Evolutionary conservation across 92 coral and sea anemone species (phyloP), one percentile per base, ranked within the genome.

Genomic region (Hydrozoanthus gracilis): DNA sequence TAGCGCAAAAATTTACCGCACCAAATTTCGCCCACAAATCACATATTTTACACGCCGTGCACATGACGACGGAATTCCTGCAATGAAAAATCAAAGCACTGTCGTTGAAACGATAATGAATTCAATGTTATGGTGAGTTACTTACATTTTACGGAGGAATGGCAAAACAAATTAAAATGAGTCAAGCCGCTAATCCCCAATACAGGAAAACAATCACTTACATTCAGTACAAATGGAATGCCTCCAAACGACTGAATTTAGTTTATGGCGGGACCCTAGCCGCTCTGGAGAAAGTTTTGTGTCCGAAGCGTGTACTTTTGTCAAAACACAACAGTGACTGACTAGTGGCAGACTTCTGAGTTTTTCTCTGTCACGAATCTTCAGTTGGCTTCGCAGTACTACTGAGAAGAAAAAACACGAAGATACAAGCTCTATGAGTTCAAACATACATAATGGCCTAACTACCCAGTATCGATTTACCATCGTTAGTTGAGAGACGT

Each of bases 141-240:
- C 85, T 80, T 80, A 80, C 85, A 80, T 65, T 67, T 44, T 67
- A 48, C 11, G 61, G 62, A 80, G 35, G 74, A 64, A 80, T 80
- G 85, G 85, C 85, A 80, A 80, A 80, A 48, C 47, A 80, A 64
- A 80, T 65, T 65, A 15, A 49, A 79, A 80, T 39, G 64, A 80
- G 39, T 80, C 50, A 62, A 17, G 39, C 74, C 73, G 85, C 54
- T 80, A 80, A 80, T 80, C 85, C 73, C 74, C 85, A 80, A 80
- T 80, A 80, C 74, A 80, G 85, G 75, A 80, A 80, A 80, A 64
- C 75, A 80, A 64, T 80, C 52, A 80, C 85, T 80, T 80, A 80
- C 85, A 46, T 52, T 18, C 61, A 80, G 61, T 80, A 47, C 12
- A 1, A 66, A 80, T 65, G 85, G 85, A 80, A 80, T 65, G 84